Conservation (phyloP, 2,888 invertebrate genomes). For the Orgyia antiqua region DNA sequence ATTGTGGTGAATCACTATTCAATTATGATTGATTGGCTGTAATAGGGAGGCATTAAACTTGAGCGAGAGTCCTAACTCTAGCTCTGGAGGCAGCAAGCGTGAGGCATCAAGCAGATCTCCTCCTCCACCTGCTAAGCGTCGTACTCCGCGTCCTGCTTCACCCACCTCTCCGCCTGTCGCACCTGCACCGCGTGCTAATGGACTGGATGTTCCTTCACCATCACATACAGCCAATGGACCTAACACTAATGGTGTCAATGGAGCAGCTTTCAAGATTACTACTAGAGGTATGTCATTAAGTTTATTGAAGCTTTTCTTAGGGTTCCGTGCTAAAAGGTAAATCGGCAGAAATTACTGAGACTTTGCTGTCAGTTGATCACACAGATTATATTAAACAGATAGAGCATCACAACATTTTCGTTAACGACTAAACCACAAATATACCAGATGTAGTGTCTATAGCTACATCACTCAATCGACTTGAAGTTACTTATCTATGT, state of each 20-base stretch:
- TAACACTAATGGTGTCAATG: conserved; percentile 23
- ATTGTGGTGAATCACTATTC: too few relatives aligned
- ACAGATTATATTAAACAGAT: too few relatives aligned
- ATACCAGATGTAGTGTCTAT: too few relatives aligned
- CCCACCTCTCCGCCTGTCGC: conserved; percentile 22
- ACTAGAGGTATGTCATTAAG: conserved; percentile 87
- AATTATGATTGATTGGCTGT: too few relatives aligned
- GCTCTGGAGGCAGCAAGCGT: conserved; percentile 55
- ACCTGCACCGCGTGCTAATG: conserved; percentile 13
- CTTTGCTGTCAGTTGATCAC: too few relatives aligned
- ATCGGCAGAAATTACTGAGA: too few relatives aligned
- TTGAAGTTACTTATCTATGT: too few relatives aligned
- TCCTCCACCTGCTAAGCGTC: conserved; percentile 80
- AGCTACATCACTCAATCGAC: too few relatives aligned
- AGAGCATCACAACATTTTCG: too few relatives aligned
- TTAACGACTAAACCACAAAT: too few relatives aligned
- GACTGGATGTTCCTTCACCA: neutral
- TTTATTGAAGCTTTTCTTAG: too few relatives aligned
- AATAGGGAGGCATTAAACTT: conserved; percentile 91
- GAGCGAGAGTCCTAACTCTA: conserved; percentile 79
- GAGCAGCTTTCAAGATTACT: conserved; percentile 90
- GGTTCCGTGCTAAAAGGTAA: too few relatives aligned
- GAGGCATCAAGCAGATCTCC: conserved; percentile 75
- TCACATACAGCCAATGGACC: conserved; percentile 3
- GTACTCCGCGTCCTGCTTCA: conserved; percentile 49